These are phyloP conservation scores for Triplophysa rosa DNA, from an alignment of 2,113 vertebrate genomes.

Conservation along the genomic window DNA sequence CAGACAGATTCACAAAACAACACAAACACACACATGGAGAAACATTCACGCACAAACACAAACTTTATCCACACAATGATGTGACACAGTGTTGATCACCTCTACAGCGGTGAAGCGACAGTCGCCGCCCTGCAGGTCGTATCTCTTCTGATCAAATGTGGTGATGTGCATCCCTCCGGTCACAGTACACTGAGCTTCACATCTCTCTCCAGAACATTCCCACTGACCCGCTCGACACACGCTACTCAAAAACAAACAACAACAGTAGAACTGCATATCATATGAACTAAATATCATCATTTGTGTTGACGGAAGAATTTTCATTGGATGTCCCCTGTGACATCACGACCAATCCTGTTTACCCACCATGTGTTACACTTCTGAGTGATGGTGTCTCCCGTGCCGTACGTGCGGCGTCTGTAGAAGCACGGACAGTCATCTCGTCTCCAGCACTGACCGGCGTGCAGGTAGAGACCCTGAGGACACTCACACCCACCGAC, in stretches of 20 bases:
- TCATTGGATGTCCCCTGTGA: not conserved
- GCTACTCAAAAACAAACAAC: slow-evolving; percentile 59
- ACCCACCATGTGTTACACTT: slow-evolving; percentile 85
- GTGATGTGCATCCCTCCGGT: slow-evolving; percentile 78
- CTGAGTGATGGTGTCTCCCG: slow-evolving; percentile 78
- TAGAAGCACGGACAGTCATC: slow-evolving; percentile 83
- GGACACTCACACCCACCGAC: slow-evolving; percentile 85
- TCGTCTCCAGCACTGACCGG: slow-evolving; percentile 69
- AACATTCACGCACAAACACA: not conserved
- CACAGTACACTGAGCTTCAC: slow-evolving; percentile 79
- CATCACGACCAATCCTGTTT: too few relatives aligned
- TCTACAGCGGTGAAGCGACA: slow-evolving; percentile 80
- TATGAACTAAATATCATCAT: too few relatives aligned
- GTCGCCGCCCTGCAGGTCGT: slow-evolving; percentile 71
- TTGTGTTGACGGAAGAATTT: too few relatives aligned
- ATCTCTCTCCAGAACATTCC: slow-evolving; percentile 79
- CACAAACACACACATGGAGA: not conserved
- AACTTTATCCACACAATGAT: not conserved
- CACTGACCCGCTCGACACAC: slow-evolving; percentile 81
- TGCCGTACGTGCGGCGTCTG: slow-evolving; percentile 71
- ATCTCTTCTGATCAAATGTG: slow-evolving; percentile 85
- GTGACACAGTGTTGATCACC: slow-evolving; percentile 68
- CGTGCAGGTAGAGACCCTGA: slow-evolving; percentile 74
- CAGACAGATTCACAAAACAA: not conserved
- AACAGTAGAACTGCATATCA: not conserved